Evolutionary conservation across 2,888 invertebrate species (phyloP).

Genomic region (Vannuccia rotundouncinata): DNA sequence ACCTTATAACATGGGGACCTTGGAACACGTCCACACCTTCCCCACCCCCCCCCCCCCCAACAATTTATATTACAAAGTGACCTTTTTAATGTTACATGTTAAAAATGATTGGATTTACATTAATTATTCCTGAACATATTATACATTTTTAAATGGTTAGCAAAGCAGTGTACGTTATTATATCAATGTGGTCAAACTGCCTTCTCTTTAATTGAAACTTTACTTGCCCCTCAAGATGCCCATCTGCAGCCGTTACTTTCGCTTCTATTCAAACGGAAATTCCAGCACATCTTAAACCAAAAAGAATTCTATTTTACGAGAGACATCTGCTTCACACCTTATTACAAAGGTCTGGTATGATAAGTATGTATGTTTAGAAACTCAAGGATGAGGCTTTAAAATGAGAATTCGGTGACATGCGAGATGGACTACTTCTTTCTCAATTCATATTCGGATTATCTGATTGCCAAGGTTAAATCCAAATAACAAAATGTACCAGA

Average conservation of each 20-base stretch:
- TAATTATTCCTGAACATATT: no score
- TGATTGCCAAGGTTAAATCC: not conserved
- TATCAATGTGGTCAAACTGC: conserved; percentile 3
- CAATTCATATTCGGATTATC: conserved; percentile 29
- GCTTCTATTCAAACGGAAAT: not conserved
- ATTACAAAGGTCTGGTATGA: no score
- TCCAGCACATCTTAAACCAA: conserved; percentile 8
- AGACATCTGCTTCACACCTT: conserved; percentile 29
- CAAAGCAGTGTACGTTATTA: no score
- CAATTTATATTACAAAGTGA: no score
- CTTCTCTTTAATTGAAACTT: conserved; percentile 22
- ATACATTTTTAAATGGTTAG: no score
- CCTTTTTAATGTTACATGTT: no score
- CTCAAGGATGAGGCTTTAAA: conserved; percentile 27
- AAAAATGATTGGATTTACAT: no score
- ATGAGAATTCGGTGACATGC: not conserved
- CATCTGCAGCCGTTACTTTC: not conserved
- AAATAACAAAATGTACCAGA: not conserved
- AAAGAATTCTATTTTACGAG: conserved; percentile 15
- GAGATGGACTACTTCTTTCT: conserved; percentile 24
- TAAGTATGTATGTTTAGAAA: no score
- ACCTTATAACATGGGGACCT: no score
- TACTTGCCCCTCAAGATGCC: conserved; percentile 7
- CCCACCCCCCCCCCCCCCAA: no score
- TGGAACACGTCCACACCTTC: no score